Evolutionary conservation across 2,797 vertebrate species (phyloP).

Genomic region (Protosalanx chinensis): DNA sequence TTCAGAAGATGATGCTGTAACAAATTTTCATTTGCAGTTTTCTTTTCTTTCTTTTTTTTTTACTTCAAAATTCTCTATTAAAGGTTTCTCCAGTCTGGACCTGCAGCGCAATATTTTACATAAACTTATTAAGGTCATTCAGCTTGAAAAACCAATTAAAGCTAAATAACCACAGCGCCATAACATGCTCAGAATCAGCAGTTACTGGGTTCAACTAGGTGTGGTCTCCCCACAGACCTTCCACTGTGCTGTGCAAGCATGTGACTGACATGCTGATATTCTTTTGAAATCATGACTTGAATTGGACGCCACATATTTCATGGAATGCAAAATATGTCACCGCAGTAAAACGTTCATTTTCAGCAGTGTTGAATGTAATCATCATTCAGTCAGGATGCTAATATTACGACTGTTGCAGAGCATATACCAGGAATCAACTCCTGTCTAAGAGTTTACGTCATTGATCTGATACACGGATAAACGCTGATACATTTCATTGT

Average conservation of each 20-base stretch:
- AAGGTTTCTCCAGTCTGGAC: slow-evolving; percentile 24
- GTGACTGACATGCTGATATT: slow-evolving; percentile 28
- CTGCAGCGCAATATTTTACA: not conserved
- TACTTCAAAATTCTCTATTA: not conserved
- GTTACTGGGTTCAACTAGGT: not conserved
- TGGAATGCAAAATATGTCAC: slow-evolving; percentile 43
- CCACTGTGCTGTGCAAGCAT: not conserved
- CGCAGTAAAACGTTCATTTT: slow-evolving; percentile 39
- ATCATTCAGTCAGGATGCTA: slow-evolving; percentile 10
- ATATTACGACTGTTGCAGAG: not conserved
- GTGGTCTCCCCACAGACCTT: not conserved
- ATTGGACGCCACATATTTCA: slow-evolving; percentile 48
- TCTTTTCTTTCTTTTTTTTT: not conserved
- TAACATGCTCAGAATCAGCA: not conserved
- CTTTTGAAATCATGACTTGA: slow-evolving; percentile 45
- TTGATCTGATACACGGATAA: too few species aligned
- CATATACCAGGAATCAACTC: too few species aligned
- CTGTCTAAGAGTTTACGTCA: too few species aligned
- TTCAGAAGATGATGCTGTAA: too few species aligned
- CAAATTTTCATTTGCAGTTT: not conserved
- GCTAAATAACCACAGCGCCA: not conserved
- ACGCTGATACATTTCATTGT: not conserved
- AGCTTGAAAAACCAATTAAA: not conserved
- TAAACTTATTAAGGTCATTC: not conserved
- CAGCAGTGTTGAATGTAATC: slow-evolving; percentile 10